Percentiles rank a stretch among this genome's conserved stretches.
These are phyloP conservation scores for Danio tinwini DNA, from an alignment of 2,797 vertebrate species.

Conservation along the genomic window DNA sequence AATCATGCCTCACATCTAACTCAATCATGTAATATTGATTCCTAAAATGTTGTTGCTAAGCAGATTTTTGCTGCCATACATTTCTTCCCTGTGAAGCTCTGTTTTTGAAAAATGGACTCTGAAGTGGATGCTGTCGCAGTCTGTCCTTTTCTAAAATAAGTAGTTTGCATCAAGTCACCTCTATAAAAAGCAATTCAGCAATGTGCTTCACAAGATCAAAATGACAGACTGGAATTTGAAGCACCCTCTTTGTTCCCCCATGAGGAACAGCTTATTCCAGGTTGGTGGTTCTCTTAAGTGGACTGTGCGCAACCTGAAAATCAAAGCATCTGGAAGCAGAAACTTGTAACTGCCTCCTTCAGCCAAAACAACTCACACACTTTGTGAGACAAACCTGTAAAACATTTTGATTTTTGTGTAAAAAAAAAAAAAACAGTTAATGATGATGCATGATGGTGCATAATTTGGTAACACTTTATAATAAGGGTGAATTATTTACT, in stretches of 20 bases:
- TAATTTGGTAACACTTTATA: too few relatives aligned
- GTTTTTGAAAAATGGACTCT: slow-evolving; percentile 17
- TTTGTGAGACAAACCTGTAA: slow-evolving; percentile 1
- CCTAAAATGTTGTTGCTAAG: slow-evolving; percentile 17
- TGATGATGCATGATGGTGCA: too few relatives aligned
- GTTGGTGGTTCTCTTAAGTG: slow-evolving; percentile 34
- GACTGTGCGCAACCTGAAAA: slow-evolving; percentile 20
- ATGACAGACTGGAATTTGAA: slow-evolving; percentile 41
- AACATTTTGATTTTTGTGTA: neutral
- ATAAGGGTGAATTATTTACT: too few relatives aligned
- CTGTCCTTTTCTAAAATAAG: slow-evolving; percentile 41
- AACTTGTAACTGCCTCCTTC: slow-evolving; percentile 15
- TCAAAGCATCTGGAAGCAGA: slow-evolving; percentile 22
- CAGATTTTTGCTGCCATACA: neutral
- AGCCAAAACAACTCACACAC: neutral
- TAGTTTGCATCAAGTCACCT: slow-evolving; percentile 50
- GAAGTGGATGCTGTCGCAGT: slow-evolving; percentile 20
- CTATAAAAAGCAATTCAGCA: slow-evolving; percentile 46
- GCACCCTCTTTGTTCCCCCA: slow-evolving; percentile 31
- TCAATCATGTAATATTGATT: neutral
- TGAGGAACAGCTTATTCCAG: slow-evolving; percentile 46
- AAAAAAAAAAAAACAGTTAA: too few relatives aligned
- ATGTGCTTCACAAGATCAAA: slow-evolving; percentile 41
- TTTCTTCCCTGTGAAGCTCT: slow-evolving; percentile 25
- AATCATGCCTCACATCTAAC: neutral